Evolutionary conservation across 2,888 invertebrate genomes (phyloP).

Genomic region (Digitonthophagus gazella): DNA sequence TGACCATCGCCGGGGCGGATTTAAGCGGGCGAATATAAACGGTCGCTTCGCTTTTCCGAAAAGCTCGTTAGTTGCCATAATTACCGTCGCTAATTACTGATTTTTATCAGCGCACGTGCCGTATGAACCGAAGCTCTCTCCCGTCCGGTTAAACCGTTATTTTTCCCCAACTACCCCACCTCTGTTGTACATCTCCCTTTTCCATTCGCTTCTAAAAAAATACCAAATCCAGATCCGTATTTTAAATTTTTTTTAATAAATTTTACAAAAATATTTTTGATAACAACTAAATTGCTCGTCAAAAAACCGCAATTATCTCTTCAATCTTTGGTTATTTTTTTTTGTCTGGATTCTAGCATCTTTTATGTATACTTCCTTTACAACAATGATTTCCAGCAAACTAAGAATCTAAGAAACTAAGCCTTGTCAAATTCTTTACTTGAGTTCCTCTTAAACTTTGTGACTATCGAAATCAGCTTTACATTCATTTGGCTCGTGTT

Average conservation of each 20-base stretch:
- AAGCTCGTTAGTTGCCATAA: constrained; percentile 53
- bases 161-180: constrained; percentile 30
- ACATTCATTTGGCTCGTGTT: too few species aligned
- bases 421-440: too few species aligned
- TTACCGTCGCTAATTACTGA: constrained; percentile 54
- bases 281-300: too few species aligned
- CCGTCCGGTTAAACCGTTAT: constrained; percentile 28
- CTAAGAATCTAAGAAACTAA: too few species aligned
- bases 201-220: too few species aligned
- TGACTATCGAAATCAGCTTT: too few species aligned
- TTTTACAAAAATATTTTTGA: neutral
- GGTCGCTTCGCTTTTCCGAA: constrained; percentile 36
- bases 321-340: neutral
- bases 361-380: too few species aligned
- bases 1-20: constrained; percentile 42
- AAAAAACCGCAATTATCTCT: neutral
- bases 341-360: neutral
- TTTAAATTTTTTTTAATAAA: too few species aligned
- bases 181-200: neutral
- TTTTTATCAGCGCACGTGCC: constrained; percentile 52
- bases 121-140: constrained; percentile 43
- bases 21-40: constrained; percentile 28
- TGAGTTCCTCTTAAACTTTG: too few species aligned
- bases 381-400: too few species aligned
- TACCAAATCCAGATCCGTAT: too few species aligned